phyloP scores from a whole-genome alignment of 2,113 vertebrate genomes.

The Cephalophus harveyi region DNA sequence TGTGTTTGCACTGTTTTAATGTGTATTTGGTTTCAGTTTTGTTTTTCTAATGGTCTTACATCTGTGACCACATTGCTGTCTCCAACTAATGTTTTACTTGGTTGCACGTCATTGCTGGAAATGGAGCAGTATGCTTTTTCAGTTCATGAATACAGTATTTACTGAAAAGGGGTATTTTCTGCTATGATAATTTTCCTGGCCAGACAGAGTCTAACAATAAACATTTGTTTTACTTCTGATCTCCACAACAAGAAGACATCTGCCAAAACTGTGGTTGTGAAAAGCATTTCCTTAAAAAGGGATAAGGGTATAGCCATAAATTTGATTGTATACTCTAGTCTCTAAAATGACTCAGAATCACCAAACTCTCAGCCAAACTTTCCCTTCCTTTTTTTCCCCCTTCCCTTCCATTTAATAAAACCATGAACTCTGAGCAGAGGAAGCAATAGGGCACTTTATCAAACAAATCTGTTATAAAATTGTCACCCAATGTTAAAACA shows the following conservation, averaged over 20 bases:
- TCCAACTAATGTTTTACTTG: neutral
- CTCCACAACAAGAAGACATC: conserved; percentile 41
- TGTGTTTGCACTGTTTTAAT: neutral
- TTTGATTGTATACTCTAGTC: conserved; percentile 32
- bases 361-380: conserved; percentile 6
- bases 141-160: conserved; percentile 65
- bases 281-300: conserved; percentile 71
- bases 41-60: conserved; percentile 28
- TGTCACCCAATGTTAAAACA: neutral
- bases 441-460: neutral
- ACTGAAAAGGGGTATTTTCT: conserved; percentile 57
- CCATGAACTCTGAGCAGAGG: neutral
- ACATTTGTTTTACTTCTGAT: conserved; percentile 68
- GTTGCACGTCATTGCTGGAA: conserved; percentile 40
- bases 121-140: neutral
- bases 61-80: conserved; percentile 24
- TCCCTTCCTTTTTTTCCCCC: neutral
- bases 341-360: conserved; percentile 46
- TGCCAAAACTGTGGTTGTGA: conserved; percentile 54
- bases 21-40: neutral
- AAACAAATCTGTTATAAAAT: conserved; percentile 21
- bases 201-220: conserved; percentile 64
- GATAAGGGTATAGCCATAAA: conserved; percentile 9
- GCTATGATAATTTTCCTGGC: conserved; percentile 60
- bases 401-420: neutral